A percentile compares a stretch with the other conserved stretches of the same genome.
phyloP scores from a whole-genome alignment of 2,113 vertebrate genomes.

The Riparia riparia region DNA sequence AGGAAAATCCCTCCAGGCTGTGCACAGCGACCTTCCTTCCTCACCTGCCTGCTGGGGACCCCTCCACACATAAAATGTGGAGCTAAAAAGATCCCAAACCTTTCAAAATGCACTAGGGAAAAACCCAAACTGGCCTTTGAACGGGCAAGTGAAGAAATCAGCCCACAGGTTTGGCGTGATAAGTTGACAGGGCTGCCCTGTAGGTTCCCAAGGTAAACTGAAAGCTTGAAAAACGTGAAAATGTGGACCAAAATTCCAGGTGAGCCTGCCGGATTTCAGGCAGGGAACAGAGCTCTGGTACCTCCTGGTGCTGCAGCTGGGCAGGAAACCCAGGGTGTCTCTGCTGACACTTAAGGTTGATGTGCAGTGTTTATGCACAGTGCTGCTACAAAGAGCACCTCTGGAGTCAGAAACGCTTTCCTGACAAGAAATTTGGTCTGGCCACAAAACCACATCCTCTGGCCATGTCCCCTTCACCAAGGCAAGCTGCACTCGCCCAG shows the following conservation, averaged over 20 bases:
- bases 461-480: rapidly evolving
- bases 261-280: rapidly evolving
- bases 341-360: background rate
- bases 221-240: background rate
- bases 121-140: background rate
- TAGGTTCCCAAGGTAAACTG: background rate
- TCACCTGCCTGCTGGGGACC: background rate
- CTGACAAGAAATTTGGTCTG: background rate
- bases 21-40: background rate
- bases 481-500: background rate
- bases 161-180: background rate
- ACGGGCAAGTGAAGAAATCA: background rate
- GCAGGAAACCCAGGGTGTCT: background rate
- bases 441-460: background rate
- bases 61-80: rapidly evolving
- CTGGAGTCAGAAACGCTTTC: background rate
- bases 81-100: background rate
- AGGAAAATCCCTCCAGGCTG: background rate
- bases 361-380: background rate
- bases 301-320: background rate
- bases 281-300: rapidly evolving
- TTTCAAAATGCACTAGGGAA: background rate
- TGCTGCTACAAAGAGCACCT: background rate
- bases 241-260: rapidly evolving
- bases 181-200: background rate